phyloP scores from a whole-genome alignment of 2,888 invertebrate species.

The Strigamia maritima region DNA sequence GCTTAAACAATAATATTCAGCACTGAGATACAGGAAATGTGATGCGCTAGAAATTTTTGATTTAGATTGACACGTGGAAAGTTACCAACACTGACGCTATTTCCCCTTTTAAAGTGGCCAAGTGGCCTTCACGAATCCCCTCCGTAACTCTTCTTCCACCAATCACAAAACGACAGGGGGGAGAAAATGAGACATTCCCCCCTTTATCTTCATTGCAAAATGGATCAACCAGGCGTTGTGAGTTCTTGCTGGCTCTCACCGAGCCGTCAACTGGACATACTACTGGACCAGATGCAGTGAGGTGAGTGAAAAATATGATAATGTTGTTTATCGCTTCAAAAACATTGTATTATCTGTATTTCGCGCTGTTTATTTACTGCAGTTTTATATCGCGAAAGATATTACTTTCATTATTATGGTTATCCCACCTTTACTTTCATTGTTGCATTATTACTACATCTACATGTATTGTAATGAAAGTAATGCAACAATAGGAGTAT shows the following conservation, averaged over 20 bases:
- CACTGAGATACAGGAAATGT: conserved; percentile 12
- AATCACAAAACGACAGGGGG: background rate
- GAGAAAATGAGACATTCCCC: background rate
- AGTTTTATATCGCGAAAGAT: too few relatives aligned
- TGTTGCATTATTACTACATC: too few relatives aligned
- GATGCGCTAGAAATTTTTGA: background rate
- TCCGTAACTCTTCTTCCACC: conserved; percentile 1
- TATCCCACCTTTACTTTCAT: too few relatives aligned
- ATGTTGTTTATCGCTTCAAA: too few relatives aligned
- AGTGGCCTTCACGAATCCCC: background rate
- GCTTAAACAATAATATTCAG: background rate
- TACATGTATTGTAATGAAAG: too few relatives aligned
- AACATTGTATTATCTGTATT: too few relatives aligned
- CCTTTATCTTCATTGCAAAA: background rate
- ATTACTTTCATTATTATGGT: too few relatives aligned
- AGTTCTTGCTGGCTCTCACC: background rate
- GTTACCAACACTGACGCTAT: background rate
- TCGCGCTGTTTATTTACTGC: too few relatives aligned
- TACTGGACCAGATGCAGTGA: background rate
- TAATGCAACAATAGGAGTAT: too few relatives aligned
- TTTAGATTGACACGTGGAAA: conserved; percentile 25
- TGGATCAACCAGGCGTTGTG: conserved; percentile 5
- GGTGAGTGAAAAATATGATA: background rate
- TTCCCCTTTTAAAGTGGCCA: conserved; percentile 4
- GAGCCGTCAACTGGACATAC: background rate